A percentile compares a stretch with the other conserved stretches of the same genome.
Conservation (phyloP, 2,113 vertebrate genomes). For the Thalassarche chlororhynchos region DNA sequence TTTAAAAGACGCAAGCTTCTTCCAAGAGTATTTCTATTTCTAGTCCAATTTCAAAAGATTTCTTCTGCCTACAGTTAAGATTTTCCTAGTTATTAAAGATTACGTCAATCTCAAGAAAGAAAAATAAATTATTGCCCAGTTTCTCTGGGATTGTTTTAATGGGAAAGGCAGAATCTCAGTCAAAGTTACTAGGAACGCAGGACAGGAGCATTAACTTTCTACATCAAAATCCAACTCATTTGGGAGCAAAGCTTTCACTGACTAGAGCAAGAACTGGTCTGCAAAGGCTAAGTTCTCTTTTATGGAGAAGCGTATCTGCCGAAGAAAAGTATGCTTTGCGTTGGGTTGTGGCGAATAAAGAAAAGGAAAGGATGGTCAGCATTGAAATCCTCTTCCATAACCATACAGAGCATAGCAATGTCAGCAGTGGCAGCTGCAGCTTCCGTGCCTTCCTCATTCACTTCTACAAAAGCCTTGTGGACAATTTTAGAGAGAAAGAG, state of each 20-base stretch:
- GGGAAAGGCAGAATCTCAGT: neutral
- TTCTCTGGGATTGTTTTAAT: neutral
- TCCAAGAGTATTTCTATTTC: neutral
- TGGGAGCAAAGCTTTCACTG: neutral
- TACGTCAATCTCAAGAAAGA: neutral
- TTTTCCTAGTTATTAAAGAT: neutral
- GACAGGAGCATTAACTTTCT: neutral
- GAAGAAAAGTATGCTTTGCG: slow-evolving; percentile 82
- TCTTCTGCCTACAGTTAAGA: neutral
- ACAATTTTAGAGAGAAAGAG: slow-evolving; percentile 86
- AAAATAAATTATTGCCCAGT: neutral
- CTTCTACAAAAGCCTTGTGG: slow-evolving; percentile 91
- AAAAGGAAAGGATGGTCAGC: slow-evolving; percentile 93
- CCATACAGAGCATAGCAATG: slow-evolving; percentile 63
- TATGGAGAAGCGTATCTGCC: slow-evolving; percentile 80
- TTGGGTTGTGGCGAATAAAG: slow-evolving; percentile 86
- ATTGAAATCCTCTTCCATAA: slow-evolving; percentile 76
- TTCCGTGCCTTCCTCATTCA: slow-evolving; percentile 94
- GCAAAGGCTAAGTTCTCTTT: neutral
- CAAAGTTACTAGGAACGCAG: neutral
- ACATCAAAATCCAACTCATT: neutral
- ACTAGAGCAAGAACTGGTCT: neutral
- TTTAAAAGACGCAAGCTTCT: neutral
- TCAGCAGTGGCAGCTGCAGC: slow-evolving; percentile 88
- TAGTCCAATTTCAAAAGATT: neutral